Conservation (phyloP, 2,888 invertebrate genomes). For the Tinea trinotella region DNA sequence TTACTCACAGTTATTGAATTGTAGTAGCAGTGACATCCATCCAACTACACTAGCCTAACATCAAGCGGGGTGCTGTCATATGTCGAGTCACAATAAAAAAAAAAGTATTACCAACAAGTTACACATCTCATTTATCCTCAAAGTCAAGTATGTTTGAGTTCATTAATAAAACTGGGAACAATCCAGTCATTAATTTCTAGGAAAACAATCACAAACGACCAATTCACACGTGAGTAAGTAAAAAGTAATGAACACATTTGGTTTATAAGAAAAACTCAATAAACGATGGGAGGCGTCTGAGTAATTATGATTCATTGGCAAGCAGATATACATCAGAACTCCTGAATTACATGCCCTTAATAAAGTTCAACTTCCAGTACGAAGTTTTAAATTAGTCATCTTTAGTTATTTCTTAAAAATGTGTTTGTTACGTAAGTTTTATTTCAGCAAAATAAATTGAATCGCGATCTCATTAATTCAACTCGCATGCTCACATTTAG, state of each 20-base stretch:
- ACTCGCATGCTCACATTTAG: too few relatives aligned
- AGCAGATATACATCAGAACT: background rate
- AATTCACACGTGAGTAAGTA: background rate
- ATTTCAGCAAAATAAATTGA: too few relatives aligned
- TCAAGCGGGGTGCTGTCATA: too few relatives aligned
- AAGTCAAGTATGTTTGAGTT: too few relatives aligned
- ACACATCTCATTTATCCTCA: too few relatives aligned
- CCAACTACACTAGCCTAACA: too few relatives aligned
- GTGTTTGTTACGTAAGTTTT: too few relatives aligned
- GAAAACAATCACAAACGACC: background rate
- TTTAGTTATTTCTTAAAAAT: background rate
- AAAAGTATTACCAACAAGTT: too few relatives aligned
- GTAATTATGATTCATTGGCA: background rate
- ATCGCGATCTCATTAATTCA: too few relatives aligned
- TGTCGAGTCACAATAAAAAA: too few relatives aligned
- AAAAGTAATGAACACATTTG: slow-evolving; percentile 2
- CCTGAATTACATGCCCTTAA: background rate
- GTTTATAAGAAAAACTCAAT: slow-evolving; percentile 6
- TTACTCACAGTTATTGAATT: too few relatives aligned
- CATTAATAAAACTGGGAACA: background rate
- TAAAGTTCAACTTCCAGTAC: background rate
- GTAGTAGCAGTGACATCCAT: too few relatives aligned
- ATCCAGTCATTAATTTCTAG: background rate
- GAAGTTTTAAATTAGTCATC: background rate
- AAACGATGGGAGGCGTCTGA: background rate